Percentiles rank a stretch among this genome's conserved stretches.
phyloP scores from a whole-genome alignment of 2,113 vertebrate species.

The Spea multiplicata region DNA sequence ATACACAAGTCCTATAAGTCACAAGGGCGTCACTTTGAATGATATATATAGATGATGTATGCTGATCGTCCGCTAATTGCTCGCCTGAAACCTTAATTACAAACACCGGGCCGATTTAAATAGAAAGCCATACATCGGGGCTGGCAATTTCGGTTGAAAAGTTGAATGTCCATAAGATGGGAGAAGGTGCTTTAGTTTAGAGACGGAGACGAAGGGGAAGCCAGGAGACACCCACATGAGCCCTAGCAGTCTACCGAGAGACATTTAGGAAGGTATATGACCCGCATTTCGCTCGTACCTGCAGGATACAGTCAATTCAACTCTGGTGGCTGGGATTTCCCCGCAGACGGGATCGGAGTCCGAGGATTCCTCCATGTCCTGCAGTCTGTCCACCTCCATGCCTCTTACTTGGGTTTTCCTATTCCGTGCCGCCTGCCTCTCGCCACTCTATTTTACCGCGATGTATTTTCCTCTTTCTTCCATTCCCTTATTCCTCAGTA shows the following conservation, averaged over 20 bases:
- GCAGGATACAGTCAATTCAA: slow-evolving; percentile 93
- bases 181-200: too few species aligned
- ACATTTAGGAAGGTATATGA: too few species aligned
- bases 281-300: slow-evolving; percentile 62
- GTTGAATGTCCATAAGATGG: too few species aligned
- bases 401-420: slow-evolving; percentile 60
- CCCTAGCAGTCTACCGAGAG: not conserved
- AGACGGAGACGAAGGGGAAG: not conserved
- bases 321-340: slow-evolving; percentile 88
- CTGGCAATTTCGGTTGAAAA: too few species aligned
- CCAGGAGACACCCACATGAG: not conserved
- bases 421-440: not conserved
- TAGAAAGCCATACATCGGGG: too few species aligned
- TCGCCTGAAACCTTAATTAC: too few species aligned
- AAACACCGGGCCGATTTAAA: too few species aligned
- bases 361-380: slow-evolving; percentile 82
- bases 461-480: slow-evolving; percentile 4
- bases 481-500: slow-evolving; percentile 7
- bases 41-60: too few species aligned
- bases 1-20: too few species aligned
- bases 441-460: not conserved
- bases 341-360: slow-evolving; percentile 83
- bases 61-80: too few species aligned
- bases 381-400: slow-evolving; percentile 78
- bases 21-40: too few species aligned